A percentile compares a stretch with the other conserved stretches of the same genome.
Conservation (phyloP, 1,140 invertebrate genomes). For the Drosophila takahashii region DNA sequence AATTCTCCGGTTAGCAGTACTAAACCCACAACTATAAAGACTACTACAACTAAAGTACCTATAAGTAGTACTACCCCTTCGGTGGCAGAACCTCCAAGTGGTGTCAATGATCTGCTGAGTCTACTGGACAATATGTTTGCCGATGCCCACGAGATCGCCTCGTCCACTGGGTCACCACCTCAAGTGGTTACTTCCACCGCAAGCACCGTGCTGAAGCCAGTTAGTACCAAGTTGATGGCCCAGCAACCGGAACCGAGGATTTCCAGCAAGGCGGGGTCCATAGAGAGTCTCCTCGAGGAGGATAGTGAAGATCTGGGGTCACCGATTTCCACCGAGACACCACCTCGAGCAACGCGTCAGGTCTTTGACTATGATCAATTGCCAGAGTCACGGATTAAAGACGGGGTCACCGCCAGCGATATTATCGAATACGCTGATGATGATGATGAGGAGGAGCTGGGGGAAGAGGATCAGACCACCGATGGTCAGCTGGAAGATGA, state of each 20-base stretch:
- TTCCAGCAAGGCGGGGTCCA: constrained; percentile 53
- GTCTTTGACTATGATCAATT: constrained; percentile 84
- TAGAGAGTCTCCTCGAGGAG: constrained; percentile 49
- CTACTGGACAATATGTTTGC: constrained; percentile 79
- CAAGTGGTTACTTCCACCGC: constrained; percentile 15
- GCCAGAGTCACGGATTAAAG: constrained; percentile 75
- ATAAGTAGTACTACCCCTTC: constrained; percentile 6
- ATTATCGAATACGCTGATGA: constrained; percentile 34
- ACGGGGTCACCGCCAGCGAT: constrained; percentile 30
- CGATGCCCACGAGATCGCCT: constrained; percentile 62
- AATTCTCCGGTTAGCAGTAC: constrained; percentile 8
- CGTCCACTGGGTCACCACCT: constrained; percentile 22
- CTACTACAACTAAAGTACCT: constrained; percentile 19
- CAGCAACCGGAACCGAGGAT: constrained; percentile 73
- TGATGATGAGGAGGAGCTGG: constrained; percentile 38
- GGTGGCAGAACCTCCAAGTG: constrained; percentile 27
- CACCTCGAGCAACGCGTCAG: constrained; percentile 69
- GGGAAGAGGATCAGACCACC: constrained; percentile 29
- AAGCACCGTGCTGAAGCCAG: constrained; percentile 60
- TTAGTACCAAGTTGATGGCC: constrained; percentile 53
- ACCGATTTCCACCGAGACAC: constrained; percentile 57
- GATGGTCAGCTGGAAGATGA: constrained; percentile 35
- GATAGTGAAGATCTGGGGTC: constrained; percentile 42
- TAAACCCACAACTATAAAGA: not conserved
- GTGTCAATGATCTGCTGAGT: constrained; percentile 73